Conservation (phyloP, 2,113 vertebrate species). For the Bufo gargarizans region DNA sequence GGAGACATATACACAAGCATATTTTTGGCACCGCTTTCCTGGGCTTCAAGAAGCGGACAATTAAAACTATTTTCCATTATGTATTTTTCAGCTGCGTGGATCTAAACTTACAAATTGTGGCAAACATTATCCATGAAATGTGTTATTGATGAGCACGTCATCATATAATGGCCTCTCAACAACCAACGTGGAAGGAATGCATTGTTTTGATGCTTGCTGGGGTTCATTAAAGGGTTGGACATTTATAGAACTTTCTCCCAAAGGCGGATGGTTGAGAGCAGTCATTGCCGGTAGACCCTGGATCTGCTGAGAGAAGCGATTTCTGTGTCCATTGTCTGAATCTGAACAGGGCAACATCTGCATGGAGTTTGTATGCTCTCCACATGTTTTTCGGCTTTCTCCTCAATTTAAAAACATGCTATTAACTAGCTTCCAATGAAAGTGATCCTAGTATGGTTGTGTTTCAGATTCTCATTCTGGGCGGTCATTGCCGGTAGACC, state of each 20-base stretch:
- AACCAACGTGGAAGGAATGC: neutral
- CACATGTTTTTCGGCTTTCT: no score
- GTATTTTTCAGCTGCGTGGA: neutral
- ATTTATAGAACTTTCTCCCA: neutral
- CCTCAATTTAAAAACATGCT: no score
- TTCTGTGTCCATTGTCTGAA: no score
- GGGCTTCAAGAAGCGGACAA: neutral
- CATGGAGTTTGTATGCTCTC: no score
- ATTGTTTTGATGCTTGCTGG: neutral
- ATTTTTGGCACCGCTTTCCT: constrained; percentile 20
- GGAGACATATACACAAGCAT: constrained; percentile 26
- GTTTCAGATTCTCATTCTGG: no score
- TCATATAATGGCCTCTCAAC: neutral
- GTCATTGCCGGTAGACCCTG: neutral
- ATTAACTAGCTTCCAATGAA: no score
- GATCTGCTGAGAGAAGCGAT: neutral
- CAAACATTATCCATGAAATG: neutral
- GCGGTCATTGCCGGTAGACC: no score
- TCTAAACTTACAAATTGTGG: constrained; percentile 8
- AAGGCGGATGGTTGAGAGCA: neutral
- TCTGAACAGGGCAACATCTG: no score
- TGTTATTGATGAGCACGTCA: neutral
- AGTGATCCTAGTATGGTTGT: no score
- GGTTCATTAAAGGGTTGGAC: neutral
- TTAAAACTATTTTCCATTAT: constrained; percentile 36